Evolutionary conservation across 2,888 invertebrate species (phyloP), one percentile per base, ranked within the genome.

Genomic region (Hirudinaria manillensis): DNA sequence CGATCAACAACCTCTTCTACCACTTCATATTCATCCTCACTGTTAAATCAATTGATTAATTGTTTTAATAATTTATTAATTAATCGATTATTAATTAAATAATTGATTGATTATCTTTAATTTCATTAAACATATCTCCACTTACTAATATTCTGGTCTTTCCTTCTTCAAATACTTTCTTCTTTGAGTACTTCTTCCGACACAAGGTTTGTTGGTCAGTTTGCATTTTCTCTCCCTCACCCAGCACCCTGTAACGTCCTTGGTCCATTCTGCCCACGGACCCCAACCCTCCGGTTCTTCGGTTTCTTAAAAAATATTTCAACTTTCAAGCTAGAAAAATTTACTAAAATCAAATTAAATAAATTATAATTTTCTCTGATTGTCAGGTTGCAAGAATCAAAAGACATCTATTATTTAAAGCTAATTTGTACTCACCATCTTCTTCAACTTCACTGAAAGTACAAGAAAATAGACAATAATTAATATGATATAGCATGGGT

Each of bases 191-290:
- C 29, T 34, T 36, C 36, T 68, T 34, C 68, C 68, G n/a, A 68
- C 68, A 68, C 68, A 68, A 6, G 29, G 34, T 36, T 34, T n/a
- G 16, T 10, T 10, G n/a, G 16, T 68, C 61, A 29, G 10, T 24
- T 34, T 68, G 36, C 68, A 68, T 36, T 36, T 13, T 36, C 68
- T 29, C 21, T 24, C 32, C 34, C 68, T 68, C 27, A 36, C 36
- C 32, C 36, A 68, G 13, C 16, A 34, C 68, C 68, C 68, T n/a
- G n/a, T 68, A n/a, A 34, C 68, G 6, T 73, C 65, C 32, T 29
- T 21, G 34, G n/a, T n/a, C 73, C 73, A 73, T n/a, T 34, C 61
- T 21, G n/a, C 27, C 73, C 73, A 73, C 21, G 21, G 24, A 16
- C 36, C 36, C 73, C 73, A 73, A 36, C 55, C 73, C 19, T 73